Base-by-base conservation (phyloP, 2,113 vertebrate species). In the Tachysurus vachellii region DNA sequence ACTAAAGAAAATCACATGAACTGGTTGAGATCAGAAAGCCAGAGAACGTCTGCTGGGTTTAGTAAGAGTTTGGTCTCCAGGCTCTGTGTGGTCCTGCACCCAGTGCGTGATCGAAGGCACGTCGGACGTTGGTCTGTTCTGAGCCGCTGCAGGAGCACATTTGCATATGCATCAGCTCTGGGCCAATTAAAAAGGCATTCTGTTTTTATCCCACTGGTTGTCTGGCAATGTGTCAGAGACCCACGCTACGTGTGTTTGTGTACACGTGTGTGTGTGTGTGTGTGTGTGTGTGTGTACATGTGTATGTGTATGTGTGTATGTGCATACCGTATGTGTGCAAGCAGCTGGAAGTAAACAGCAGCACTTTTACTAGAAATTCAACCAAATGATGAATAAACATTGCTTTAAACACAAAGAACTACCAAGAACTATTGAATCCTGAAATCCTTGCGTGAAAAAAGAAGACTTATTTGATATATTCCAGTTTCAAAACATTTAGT, bases 1-100 rank as follows among this genome's bases (percentile, higher is more conserved):
- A 10, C 91, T 90, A 90, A 91, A 92, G 88, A 88, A 70, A 93
- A 92, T 92, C 92, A 84, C 89, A 82, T 92, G 91, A 36, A 93
- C 93, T 92, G 91, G 89, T 76, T 44, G 16, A 85, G 82, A 90
- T 86, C 85, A 82, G 44, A 91, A 92, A 92, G 89, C 91, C 85
- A 71, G 85, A 75, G 87, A 28, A 10, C 2, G 42, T 85, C 81
- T 90, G 86, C 90, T 90, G 64, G 88, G 66, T 11, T 26, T 53
- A 42, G 50, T 0, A 14, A 47, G 61, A 23, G 47, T 68, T 36
- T 70, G 2, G n/a, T 54, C 62, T 70, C 14, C 44, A 4, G 4
- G 21, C 10, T 84, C 89, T 89, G 91, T 90, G 79, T 82, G 79
- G 47, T 62, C n/a, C 56, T 61, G 42, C 26, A 26, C 68, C 23